phyloP scores from a whole-genome alignment of 2,113 vertebrate genomes.

The Istiophorus platypterus region DNA sequence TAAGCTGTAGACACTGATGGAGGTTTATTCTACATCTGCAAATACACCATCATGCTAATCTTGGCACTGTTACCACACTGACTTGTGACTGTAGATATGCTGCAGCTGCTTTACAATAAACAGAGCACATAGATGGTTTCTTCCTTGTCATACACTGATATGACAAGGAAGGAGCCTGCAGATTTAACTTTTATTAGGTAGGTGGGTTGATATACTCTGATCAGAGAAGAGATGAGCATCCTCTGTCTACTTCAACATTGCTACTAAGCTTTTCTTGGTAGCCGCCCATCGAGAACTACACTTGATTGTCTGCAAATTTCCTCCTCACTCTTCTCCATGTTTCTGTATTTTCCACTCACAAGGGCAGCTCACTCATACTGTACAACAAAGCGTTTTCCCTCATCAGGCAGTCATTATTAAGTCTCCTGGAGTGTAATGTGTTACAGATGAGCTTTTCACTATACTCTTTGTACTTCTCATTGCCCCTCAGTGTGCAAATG shows the following conservation, averaged over 20 bases:
- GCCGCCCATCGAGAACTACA: not conserved
- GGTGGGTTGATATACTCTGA: not conserved
- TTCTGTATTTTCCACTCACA: conserved; percentile 15
- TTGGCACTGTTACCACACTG: conserved; percentile 8
- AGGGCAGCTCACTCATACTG: conserved; percentile 23
- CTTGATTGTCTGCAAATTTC: not conserved
- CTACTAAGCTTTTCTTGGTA: not conserved
- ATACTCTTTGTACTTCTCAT: conserved; percentile 29
- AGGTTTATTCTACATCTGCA: conserved; percentile 43
- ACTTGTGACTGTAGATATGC: conserved; percentile 7
- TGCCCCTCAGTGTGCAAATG: conserved; percentile 37
- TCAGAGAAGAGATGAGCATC: not conserved
- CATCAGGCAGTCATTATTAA: conserved; percentile 62
- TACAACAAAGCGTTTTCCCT: conserved; percentile 57
- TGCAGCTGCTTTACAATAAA: conserved; percentile 29
- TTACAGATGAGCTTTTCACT: conserved; percentile 71
- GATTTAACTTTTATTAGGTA: not conserved
- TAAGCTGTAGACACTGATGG: conserved; percentile 30
- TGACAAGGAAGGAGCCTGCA: not conserved
- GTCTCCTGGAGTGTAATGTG: conserved; percentile 68
- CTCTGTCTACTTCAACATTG: not conserved
- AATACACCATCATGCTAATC: conserved; percentile 12
- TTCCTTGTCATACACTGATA: not conserved
- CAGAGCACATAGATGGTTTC: conserved; percentile 27
- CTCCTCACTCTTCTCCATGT: conserved; percentile 4